Conservation (phyloP, 1,140 invertebrate species). For the Reticulitermes speratus region DNA sequence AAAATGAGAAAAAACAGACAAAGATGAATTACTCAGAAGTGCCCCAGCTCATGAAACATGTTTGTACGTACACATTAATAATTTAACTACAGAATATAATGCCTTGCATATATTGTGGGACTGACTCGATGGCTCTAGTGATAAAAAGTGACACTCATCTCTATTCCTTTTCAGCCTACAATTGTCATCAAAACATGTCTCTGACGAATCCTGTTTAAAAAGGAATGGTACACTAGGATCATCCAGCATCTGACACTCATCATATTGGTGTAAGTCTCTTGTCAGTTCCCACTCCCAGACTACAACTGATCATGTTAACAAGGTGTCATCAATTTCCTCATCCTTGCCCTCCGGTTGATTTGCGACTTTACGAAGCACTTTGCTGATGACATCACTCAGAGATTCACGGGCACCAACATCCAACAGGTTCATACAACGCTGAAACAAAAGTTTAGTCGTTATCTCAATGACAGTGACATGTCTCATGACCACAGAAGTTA, state of each 20-base stretch:
- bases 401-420: conserved; percentile 87
- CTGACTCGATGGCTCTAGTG: background rate
- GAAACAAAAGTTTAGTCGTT: conserved; percentile 41
- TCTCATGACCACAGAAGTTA: background rate
- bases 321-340: conserved; percentile 88
- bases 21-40: conserved; percentile 26
- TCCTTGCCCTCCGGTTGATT: conserved; percentile 76
- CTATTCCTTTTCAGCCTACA: background rate
- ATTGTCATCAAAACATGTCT: background rate
- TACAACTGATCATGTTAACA: conserved; percentile 68
- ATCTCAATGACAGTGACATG: background rate
- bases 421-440: conserved; percentile 73
- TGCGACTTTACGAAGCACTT: conserved; percentile 72
- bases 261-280: background rate
- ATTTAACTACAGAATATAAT: background rate
- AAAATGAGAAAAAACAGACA: background rate
- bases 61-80: background rate
- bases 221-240: background rate
- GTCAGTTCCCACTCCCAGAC: conserved; percentile 5
- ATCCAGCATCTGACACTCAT: background rate
- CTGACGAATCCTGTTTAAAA: background rate
- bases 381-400: conserved; percentile 82
- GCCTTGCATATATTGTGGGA: background rate
- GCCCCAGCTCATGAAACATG: conserved; percentile 6
- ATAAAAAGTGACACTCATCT: background rate